Base-by-base conservation (phyloP, 2,888 invertebrate genomes). In the Agrochola macilenta region DNA sequence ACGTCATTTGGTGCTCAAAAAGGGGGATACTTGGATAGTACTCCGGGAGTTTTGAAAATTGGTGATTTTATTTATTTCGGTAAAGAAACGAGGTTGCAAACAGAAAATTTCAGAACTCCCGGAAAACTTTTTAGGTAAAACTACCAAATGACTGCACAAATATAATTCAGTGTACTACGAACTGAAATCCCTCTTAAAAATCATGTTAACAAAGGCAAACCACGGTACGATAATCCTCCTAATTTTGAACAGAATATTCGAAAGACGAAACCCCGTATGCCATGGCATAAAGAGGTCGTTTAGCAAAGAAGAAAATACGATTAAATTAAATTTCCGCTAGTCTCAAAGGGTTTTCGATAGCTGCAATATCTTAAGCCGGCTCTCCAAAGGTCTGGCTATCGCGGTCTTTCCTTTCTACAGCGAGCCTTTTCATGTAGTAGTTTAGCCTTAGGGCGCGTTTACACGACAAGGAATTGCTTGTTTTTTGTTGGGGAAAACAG, bases 301-400 rank as follows among this genome's bases (percentile, higher is more conserved):
- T 93, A 93, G 91, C 89, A 93, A 93, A 94, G 91, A 91, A 94
- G 94, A 95, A 94, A 95, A 95, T 93, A 92, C 94, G 95, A 95
- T 95, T 95, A 95, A 96, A 95, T 96, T 95, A 95, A 96, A 96
- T 95, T 95, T 95, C 95, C 95, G 93, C 89, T 87, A 90, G 93
- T 94, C 95, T 95, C 95, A 96, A 96, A 95, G 95, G 95, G 93
- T 91, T 91, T 88, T 90, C 93, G 93, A 94, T 94, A 91, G 93
- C 92, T 92, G 94, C 94, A 95, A 96, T 96, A 96, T 95, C 95
- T 95, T 94, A 93, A 94, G 93, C 92, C 90, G 91, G 88, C 90
- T 89, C 89, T 84, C 88, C 88, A 90, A 90, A 92, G 93, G 93
- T 93, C 91, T 90, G 87, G 84, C 88, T 91, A 93, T 92, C 91